These are phyloP conservation scores for Remorina albescens DNA, from an alignment of 2,797 vertebrate genomes.

Conservation along the genomic window DNA sequence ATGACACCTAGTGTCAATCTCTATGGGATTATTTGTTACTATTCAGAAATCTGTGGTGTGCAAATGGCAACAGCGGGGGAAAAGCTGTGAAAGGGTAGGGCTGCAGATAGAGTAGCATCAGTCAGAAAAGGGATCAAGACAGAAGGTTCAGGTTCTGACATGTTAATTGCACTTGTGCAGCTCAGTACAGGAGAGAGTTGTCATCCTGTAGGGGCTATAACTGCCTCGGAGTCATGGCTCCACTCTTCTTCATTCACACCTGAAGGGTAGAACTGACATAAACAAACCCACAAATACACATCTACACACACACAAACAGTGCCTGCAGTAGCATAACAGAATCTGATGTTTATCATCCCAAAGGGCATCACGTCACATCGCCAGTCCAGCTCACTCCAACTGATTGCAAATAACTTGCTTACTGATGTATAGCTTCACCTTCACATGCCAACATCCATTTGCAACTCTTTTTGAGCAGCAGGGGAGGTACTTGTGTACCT, in stretches of 20 bases:
- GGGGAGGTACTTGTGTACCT: not conserved
- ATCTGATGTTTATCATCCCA: conserved; percentile 61
- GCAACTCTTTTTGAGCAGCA: conserved; percentile 13
- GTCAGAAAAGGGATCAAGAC: conserved; percentile 34
- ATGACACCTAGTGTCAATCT: conserved; percentile 69
- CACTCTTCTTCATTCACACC: conserved; percentile 58
- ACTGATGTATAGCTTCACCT: conserved; percentile 35
- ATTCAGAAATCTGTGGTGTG: conserved; percentile 33
- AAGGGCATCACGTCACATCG: conserved; percentile 50
- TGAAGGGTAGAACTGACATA: conserved; percentile 58
- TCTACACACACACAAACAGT: conserved; percentile 20
- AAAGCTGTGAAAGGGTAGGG: conserved; percentile 19
- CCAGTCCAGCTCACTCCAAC: conserved; percentile 44
- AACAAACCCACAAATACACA: conserved; percentile 25
- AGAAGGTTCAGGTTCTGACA: conserved; percentile 66
- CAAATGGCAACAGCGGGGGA: conserved; percentile 24
- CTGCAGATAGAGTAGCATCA: conserved; percentile 27
- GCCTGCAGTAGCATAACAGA: conserved; percentile 42
- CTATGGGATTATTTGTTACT: conserved; percentile 61
- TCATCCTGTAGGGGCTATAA: conserved; percentile 53
- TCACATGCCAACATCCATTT: conserved; percentile 33
- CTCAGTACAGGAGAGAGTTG: conserved; percentile 58
- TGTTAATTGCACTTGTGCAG: conserved; percentile 80
- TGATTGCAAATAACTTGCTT: conserved; percentile 45
- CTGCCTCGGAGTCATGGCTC: conserved; percentile 49